These are phyloP conservation scores for Ceyx erithaca DNA, from an alignment of 2,797 vertebrate genomes.

Conservation along the genomic window DNA sequence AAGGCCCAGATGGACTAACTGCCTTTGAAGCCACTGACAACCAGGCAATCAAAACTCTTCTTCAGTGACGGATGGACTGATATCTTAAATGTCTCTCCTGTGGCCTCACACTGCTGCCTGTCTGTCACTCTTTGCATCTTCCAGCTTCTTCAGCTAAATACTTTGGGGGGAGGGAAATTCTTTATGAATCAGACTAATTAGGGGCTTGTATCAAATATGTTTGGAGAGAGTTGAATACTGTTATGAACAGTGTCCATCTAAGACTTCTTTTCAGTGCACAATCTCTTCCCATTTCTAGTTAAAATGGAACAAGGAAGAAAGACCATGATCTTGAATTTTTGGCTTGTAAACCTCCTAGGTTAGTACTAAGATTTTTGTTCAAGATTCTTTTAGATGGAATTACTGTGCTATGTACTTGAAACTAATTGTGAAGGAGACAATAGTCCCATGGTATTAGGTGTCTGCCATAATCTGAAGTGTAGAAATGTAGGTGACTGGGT, in stretches of 20 bases:
- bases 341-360: conserved; percentile 65
- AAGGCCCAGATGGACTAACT: conserved; percentile 84
- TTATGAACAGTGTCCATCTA: conserved; percentile 47
- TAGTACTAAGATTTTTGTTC: conserved; percentile 53
- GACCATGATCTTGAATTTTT: conserved; percentile 43
- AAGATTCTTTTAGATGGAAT: conserved; percentile 50
- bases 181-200: conserved; percentile 72
- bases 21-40: conserved; percentile 85
- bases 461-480: conserved; percentile 55
- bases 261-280: conserved; percentile 66
- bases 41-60: conserved; percentile 85
- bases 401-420: conserved; percentile 40
- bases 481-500: conserved; percentile 49
- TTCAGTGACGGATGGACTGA: conserved; percentile 81
- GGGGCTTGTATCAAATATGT: conserved; percentile 45
- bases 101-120: conserved; percentile 86
- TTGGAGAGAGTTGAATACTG: conserved; percentile 46
- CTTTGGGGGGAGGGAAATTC: conserved; percentile 76
- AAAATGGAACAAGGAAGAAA: conserved; percentile 65
- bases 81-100: conserved; percentile 78
- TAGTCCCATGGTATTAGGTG: conserved; percentile 21
- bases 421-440: conserved; percentile 47
- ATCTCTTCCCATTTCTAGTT: conserved; percentile 69
- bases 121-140: conserved; percentile 83
- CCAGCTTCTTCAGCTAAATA: conserved; percentile 84